These are phyloP conservation scores for Drosophila borborema DNA, from an alignment of 2,888 invertebrate species.

Conservation along the genomic window DNA sequence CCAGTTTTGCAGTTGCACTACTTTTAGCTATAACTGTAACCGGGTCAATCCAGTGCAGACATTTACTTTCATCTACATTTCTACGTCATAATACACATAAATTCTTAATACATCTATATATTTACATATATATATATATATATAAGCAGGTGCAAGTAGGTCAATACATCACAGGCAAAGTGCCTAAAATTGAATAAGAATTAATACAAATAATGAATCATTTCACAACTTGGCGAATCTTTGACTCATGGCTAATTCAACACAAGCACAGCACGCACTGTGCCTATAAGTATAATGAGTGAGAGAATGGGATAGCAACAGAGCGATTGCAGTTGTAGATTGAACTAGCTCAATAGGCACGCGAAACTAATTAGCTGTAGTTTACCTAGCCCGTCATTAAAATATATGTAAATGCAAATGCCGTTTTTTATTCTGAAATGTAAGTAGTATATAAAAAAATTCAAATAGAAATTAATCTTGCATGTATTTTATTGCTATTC, in stretches of 20 bases:
- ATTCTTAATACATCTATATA: background rate
- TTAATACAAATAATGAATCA: constrained; percentile 24
- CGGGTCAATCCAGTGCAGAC: constrained; percentile 61
- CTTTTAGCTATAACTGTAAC: constrained; percentile 49
- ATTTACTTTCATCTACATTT: constrained; percentile 53
- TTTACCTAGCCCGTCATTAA: background rate
- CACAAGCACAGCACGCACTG: constrained; percentile 7
- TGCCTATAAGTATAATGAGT: background rate
- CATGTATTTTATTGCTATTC: background rate
- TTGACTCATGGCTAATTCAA: constrained; percentile 1
- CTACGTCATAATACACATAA: constrained; percentile 35
- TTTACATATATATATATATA: background rate
- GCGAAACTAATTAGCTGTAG: constrained; percentile 2
- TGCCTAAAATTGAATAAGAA: constrained; percentile 22
- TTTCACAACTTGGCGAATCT: constrained; percentile 12
- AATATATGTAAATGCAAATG: background rate
- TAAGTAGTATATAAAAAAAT: background rate
- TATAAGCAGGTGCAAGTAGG: constrained; percentile 47
- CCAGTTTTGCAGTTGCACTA: constrained; percentile 52
- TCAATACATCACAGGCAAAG: constrained; percentile 48
- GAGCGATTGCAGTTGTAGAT: background rate
- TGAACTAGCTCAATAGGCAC: background rate
- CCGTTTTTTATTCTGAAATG: background rate
- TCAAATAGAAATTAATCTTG: no score
- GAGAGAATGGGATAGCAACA: constrained; percentile 4